Evolutionary conservation across 2,888 invertebrate species (phyloP).

Genomic region (Lepidocyrtoides sp.): DNA sequence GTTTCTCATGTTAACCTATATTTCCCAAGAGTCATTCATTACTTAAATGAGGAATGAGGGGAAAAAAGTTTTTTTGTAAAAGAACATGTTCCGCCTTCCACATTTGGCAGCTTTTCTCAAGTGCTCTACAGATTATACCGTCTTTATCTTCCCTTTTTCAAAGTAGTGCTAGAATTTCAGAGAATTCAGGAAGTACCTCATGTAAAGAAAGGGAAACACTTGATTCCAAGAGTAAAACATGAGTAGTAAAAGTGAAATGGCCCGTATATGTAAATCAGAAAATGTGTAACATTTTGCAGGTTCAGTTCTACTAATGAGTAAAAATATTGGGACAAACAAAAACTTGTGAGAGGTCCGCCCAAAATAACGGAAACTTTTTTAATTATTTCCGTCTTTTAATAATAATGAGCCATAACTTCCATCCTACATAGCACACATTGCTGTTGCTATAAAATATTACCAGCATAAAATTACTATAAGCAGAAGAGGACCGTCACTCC

Average conservation of each 20-base stretch:
- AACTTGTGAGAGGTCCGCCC: conserved; percentile 33
- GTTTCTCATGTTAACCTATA: conserved; percentile 59
- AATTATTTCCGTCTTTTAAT: conserved; percentile 40
- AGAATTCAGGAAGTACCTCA: conserved; percentile 16
- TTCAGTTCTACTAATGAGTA: conserved; percentile 37
- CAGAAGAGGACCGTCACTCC: conserved; percentile 5
- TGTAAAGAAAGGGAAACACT: not conserved
- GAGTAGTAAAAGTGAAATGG: not conserved
- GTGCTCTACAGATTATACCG: conserved; percentile 13
- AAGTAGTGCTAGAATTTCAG: not conserved
- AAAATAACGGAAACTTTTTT: conserved; percentile 40
- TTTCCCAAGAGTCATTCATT: conserved; percentile 25
- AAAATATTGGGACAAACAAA: conserved; percentile 12
- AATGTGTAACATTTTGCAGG: not conserved
- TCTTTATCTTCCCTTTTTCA: conserved; percentile 24
- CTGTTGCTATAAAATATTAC: not conserved
- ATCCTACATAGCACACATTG: not conserved
- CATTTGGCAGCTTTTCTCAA: not conserved
- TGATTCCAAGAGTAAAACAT: not conserved
- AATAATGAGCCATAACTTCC: conserved; percentile 32
- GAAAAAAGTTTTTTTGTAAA: not conserved
- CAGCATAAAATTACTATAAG: not conserved
- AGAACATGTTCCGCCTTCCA: not conserved
- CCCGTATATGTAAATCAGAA: not conserved
- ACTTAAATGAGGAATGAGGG: conserved; percentile 46